Evolutionary conservation across 2,888 invertebrate genomes (phyloP).

Genomic region (Thumatha senex): DNA sequence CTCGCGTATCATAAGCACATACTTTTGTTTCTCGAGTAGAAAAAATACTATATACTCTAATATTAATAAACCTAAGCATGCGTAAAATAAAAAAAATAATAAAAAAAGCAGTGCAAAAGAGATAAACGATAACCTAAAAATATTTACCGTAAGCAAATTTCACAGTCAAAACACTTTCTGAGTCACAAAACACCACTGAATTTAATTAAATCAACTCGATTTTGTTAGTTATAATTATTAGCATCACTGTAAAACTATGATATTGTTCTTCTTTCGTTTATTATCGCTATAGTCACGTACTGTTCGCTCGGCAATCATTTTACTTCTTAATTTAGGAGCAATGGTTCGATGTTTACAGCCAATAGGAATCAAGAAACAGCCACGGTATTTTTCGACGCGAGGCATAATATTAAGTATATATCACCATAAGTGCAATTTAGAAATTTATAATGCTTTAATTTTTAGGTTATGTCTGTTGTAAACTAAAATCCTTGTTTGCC

Average conservation of each 20-base stretch:
- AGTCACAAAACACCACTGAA: constrained; percentile 2
- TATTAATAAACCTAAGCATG: too few relatives aligned
- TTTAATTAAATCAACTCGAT: too few relatives aligned
- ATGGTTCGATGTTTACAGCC: constrained; percentile 48
- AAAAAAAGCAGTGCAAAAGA: background rate
- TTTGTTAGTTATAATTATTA: background rate
- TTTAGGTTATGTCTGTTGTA: constrained; percentile 42
- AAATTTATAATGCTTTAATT: constrained; percentile 3
- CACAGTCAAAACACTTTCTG: constrained; percentile 8
- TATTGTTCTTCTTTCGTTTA: background rate
- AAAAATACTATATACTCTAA: too few relatives aligned
- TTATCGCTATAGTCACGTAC: background rate
- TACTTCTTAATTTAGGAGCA: constrained; percentile 40
- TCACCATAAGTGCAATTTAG: too few relatives aligned
- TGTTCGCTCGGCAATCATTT: constrained; percentile 8
- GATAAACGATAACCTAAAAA: constrained; percentile 39
- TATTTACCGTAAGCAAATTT: constrained; percentile 8
- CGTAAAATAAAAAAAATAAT: too few relatives aligned
- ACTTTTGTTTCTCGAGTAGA: too few relatives aligned
- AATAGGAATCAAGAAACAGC: constrained; percentile 30
- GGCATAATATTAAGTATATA: too few relatives aligned
- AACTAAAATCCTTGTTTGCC: background rate
- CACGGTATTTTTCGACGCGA: background rate
- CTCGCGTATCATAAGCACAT: too few relatives aligned
- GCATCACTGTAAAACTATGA: background rate